Conservation (phyloP, 2,113 vertebrate species). For the Chaetops frenatus region DNA sequence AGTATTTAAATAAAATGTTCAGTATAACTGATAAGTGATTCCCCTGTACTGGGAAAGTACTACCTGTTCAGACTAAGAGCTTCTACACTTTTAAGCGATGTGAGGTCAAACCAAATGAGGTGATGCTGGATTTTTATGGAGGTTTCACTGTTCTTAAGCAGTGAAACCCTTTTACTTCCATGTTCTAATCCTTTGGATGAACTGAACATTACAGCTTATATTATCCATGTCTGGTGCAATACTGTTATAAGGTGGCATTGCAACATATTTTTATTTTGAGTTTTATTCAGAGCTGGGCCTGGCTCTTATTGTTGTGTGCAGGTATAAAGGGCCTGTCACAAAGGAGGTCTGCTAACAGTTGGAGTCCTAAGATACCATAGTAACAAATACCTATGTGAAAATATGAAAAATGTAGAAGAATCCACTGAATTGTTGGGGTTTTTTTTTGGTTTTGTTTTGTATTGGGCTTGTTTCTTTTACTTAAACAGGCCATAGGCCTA, state of each 20-base stretch:
- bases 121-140: neutral
- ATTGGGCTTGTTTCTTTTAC: neutral
- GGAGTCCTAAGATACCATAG: neutral
- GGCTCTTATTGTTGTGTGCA: neutral
- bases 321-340: neutral
- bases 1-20: conserved; percentile 36
- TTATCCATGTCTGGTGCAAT: neutral
- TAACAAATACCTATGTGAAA: neutral
- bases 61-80: neutral
- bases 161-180: neutral
- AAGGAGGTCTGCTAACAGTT: neutral
- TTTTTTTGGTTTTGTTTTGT: neutral
- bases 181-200: neutral
- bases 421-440: neutral
- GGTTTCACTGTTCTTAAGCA: neutral
- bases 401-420: neutral
- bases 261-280: neutral
- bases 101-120: neutral
- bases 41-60: neutral
- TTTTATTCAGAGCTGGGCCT: neutral
- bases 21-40: neutral
- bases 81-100: neutral
- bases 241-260: neutral
- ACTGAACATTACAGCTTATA: neutral
- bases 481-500: neutral